Evolutionary conservation across 2,113 vertebrate genomes (phyloP), one percentile per base, ranked within the genome.

Genomic region (Orycteropus afer): DNA sequence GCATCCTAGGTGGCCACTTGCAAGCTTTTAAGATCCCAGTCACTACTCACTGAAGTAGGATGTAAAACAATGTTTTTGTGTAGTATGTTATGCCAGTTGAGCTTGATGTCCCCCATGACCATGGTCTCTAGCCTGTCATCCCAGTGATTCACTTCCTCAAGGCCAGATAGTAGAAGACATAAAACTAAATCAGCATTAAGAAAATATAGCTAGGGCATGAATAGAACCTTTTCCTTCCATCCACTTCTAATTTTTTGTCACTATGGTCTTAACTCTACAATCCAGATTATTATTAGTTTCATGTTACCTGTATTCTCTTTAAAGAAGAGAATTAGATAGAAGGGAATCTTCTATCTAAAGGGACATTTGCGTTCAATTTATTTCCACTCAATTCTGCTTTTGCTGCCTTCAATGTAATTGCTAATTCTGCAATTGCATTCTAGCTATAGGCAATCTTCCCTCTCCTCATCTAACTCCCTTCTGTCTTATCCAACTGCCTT

Each of bases 231-330:
- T 79, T 55, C 78, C 59, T 63, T 78, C 37, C 59, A 69, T 77
- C 32, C 45, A 63, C 59, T 69, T 42, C 29, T 11, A 84, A 32
- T 34, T 45, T 71, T 20, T 55, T 25, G 4, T 59, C 55, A 73
- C 61, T 67, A 67, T 25, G 67, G 77, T 59, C 69, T 53, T 9
- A 25, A 76, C 40, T 90, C 67, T 74, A 63, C 93, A 86, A 77
- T 86, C 32, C 49, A 67, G 76, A 55, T 94, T 81, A 76, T 45
- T 81, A 27, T 88, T 91, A 55, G 88, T 71, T 91, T 78, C 37
- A 42, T 84, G 40, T 88, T 55, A 69, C 45, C 69, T 71, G 78
- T 27, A 80, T 80, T 61, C 32, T 73, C 32, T 89, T 90, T 89
- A 53, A 59, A 89, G 34, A 40, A 57, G 45, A 96, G n/a, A 40